These are phyloP conservation scores for Lycodopsis pacificus DNA, from an alignment of 2,797 vertebrate species.

Conservation along the genomic window DNA sequence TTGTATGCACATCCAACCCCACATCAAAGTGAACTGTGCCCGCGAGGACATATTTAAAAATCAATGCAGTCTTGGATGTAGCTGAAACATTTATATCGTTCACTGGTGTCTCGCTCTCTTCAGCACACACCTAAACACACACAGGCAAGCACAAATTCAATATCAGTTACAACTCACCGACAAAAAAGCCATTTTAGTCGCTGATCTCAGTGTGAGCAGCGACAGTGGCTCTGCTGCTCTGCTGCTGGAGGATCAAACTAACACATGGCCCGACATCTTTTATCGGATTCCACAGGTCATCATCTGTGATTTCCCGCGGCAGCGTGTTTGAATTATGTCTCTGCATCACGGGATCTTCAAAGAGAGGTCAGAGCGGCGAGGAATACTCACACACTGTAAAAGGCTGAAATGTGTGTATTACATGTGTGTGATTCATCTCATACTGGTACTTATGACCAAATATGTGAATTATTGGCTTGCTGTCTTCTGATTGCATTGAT, in stretches of 20 bases:
- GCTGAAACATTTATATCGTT: conserved; percentile 71
- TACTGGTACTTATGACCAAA: not conserved
- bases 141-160: conserved; percentile 34
- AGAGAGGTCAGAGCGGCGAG: conserved; percentile 10
- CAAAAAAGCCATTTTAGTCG: conserved; percentile 48
- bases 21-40: conserved; percentile 77
- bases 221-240: conserved; percentile 43
- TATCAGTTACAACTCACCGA: conserved; percentile 47
- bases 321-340: conserved; percentile 40
- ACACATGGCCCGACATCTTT: conserved; percentile 34
- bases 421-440: not conserved
- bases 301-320: conserved; percentile 31
- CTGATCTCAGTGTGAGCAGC: conserved; percentile 46
- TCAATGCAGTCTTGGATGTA: conserved; percentile 69
- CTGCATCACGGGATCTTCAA: conserved; percentile 50
- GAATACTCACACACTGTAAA: conserved; percentile 9
- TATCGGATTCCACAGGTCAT: conserved; percentile 59
- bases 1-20: conserved; percentile 64
- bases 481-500: not conserved
- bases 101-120: conserved; percentile 40
- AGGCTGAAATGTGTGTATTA: not conserved
- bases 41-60: conserved; percentile 75
- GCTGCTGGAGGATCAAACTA: conserved; percentile 52
- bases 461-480: not conserved
- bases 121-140: conserved; percentile 51